These are phyloP conservation scores for Eospalax fontanierii DNA, from an alignment of 2,797 vertebrate genomes.

Conservation along the genomic window DNA sequence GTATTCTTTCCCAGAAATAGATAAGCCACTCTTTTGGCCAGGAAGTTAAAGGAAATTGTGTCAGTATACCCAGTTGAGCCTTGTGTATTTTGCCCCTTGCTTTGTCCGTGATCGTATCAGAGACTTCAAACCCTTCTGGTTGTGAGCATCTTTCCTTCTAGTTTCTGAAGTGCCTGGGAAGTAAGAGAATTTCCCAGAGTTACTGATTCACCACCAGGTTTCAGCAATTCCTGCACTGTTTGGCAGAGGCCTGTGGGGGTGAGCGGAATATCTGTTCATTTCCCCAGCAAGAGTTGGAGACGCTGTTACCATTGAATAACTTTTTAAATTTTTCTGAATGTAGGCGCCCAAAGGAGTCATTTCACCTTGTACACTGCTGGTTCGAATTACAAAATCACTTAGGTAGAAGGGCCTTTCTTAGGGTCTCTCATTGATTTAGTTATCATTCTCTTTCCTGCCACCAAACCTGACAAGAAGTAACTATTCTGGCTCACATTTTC, in stretches of 20 bases:
- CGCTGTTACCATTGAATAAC: no score
- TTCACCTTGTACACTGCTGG: background rate
- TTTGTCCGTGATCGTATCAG: background rate
- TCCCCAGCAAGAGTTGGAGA: no score
- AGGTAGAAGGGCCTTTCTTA: background rate
- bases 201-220: background rate
- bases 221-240: background rate
- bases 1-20: background rate
- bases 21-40: background rate
- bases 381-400: background rate
- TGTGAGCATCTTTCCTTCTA: background rate
- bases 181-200: background rate
- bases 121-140: background rate
- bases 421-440: background rate
- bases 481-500: background rate
- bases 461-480: background rate
- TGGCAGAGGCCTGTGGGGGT: background rate
- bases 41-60: background rate
- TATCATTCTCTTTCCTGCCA: background rate
- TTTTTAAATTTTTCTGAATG: background rate
- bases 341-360: background rate
- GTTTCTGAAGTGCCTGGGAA: background rate
- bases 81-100: background rate
- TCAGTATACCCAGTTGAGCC: background rate
- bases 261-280: background rate